These are phyloP conservation scores for Parnassius glacialis DNA, from an alignment of 2,888 invertebrate genomes.

Conservation along the genomic window DNA sequence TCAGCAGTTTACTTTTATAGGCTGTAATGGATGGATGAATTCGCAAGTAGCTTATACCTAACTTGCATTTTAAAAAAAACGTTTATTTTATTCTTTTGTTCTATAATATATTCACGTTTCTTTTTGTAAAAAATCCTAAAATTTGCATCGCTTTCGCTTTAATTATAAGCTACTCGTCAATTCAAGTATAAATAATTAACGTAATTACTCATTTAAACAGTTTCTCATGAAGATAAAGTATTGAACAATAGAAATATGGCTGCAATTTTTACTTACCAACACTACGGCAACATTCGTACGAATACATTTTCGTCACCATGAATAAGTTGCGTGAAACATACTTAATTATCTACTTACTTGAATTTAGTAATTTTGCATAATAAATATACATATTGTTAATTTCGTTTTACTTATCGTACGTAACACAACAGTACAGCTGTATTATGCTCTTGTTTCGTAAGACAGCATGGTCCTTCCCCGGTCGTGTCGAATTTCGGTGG, in stretches of 20 bases:
- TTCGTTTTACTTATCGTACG: too few species aligned
- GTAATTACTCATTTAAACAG: conserved; percentile 20
- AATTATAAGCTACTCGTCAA: conserved; percentile 4
- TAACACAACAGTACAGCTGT: too few species aligned
- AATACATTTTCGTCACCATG: conserved; percentile 8
- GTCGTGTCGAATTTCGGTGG: too few species aligned
- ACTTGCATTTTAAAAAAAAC: too few species aligned
- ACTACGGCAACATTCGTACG: conserved; percentile 13
- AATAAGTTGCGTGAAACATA: conserved; percentile 12
- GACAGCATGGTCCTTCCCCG: too few species aligned
- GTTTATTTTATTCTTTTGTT: too few species aligned
- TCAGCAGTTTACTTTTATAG: too few species aligned
- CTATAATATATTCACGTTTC: too few species aligned
- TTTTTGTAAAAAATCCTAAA: background rate
- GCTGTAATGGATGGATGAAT: too few species aligned
- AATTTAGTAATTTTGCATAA: conserved; percentile 10
- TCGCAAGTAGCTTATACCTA: too few species aligned
- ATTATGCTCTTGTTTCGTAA: too few species aligned
- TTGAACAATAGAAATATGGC: conserved; percentile 20
- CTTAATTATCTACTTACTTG: background rate
- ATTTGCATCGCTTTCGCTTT: conserved; percentile 20
- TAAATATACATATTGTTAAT: too few species aligned
- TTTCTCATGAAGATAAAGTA: conserved; percentile 26
- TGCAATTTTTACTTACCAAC: conserved; percentile 5
- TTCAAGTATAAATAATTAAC: conserved; percentile 19